Conservation (phyloP, 30 jellyfish, hydroid and myxozoan species). For the Rhopilema esculentum region DNA sequence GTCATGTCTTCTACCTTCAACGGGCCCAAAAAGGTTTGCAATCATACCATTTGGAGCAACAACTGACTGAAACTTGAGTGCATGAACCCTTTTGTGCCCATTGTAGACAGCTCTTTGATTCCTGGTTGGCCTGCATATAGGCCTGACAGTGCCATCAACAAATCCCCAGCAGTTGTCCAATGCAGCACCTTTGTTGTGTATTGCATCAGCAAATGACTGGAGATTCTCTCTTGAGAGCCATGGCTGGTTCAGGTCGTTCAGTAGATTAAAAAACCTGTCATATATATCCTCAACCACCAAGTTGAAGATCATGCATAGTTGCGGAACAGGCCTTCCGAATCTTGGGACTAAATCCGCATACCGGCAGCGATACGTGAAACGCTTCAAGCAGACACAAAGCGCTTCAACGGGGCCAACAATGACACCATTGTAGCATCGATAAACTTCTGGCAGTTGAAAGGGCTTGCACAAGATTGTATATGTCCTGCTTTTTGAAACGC, state of each 20-base stretch:
- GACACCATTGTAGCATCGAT: no score
- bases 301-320: no score
- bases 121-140: slow-evolving; percentile 43
- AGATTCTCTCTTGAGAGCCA: not conserved
- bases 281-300: no score
- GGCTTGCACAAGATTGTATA: no score
- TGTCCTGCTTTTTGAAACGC: no score
- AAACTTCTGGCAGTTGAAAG: no score
- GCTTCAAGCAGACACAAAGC: no score
- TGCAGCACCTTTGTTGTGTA: slow-evolving; percentile 25
- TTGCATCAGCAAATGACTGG: not conserved
- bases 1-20: slow-evolving; percentile 47
- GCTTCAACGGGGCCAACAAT: no score
- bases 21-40: slow-evolving; percentile 48
- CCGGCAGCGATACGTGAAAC: no score
- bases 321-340: no score
- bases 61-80: slow-evolving; percentile 31
- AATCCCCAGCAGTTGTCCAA: slow-evolving; percentile 49
- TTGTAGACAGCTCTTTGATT: slow-evolving; percentile 49
- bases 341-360: no score
- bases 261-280: slow-evolving; percentile 27
- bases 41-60: slow-evolving; percentile 34
- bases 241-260: slow-evolving; percentile 1
- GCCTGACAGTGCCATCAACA: slow-evolving; percentile 38
- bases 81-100: slow-evolving; percentile 56